A percentile compares a stretch with the other conserved stretches of the same genome.
phyloP scores from a whole-genome alignment of 2,797 vertebrate genomes.

The Crenichthys baileyi region DNA sequence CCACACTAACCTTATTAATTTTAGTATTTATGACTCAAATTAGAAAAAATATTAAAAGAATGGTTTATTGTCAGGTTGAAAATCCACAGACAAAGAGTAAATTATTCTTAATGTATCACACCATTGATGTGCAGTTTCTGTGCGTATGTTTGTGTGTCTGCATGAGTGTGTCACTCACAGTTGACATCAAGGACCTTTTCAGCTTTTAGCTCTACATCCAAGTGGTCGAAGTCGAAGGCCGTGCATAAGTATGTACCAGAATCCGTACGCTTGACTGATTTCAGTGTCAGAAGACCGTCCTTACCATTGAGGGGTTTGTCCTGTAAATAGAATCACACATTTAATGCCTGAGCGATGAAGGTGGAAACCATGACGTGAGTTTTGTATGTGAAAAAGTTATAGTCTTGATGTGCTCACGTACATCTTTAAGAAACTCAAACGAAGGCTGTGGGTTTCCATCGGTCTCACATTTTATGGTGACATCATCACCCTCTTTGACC shows the following conservation, averaged over 20 bases:
- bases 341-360: not conserved
- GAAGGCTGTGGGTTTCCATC: constrained; percentile 85
- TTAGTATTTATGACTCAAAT: constrained; percentile 25
- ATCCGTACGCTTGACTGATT: constrained; percentile 69
- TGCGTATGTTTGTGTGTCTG: not conserved
- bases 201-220: constrained; percentile 60
- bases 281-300: constrained; percentile 57
- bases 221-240: constrained; percentile 76
- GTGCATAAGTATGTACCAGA: constrained; percentile 75
- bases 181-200: constrained; percentile 69
- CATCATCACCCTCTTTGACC: constrained; percentile 87
- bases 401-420: constrained; percentile 47
- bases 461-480: constrained; percentile 82
- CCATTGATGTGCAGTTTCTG: constrained; percentile 1
- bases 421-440: constrained; percentile 79
- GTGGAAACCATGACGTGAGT: not conserved
- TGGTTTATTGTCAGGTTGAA: not conserved
- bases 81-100: constrained; percentile 8
- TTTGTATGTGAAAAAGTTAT: not conserved
- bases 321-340: constrained; percentile 23
- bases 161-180: constrained; percentile 77
- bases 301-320: accelerated
- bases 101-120: constrained; percentile 16
- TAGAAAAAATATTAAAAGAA: constrained; percentile 24
- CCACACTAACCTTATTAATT: constrained; percentile 35